Base-by-base conservation (phyloP, 2,888 invertebrate species). In the Drosophila basisetae region DNA sequence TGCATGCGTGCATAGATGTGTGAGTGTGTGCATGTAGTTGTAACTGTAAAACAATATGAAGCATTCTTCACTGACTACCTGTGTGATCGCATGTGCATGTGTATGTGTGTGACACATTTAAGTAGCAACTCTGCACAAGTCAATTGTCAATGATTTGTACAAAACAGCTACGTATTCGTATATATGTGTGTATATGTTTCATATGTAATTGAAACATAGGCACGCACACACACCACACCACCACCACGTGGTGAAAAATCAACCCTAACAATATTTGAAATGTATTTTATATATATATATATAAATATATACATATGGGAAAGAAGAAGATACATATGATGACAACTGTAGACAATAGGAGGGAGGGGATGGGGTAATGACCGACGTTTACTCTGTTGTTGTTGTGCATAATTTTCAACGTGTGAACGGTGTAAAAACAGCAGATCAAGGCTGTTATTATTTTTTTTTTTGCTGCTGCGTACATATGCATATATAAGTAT, bases 171-270 rank as follows among this genome's bases (percentile, higher is more conserved):
- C 30, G 25, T 37, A 33, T 31, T 31, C 25, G 31, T 43, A 47
- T 35, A 56, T 39, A 25, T 22, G 11, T n/a, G 7, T 5, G 3
- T 53, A 7, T 47, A 25, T 33, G 10, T 54, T 35, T 31, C 6
- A 53, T 64, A 55, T 81, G 58, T 58, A 66, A 50, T 47, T 80
- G 47, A 43, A 49, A 61, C 49, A 80, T 59, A 39, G 53, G 54
- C 33, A 41, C 10, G 5, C 43, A 22, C 22, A 50, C 49, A 62
- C 71, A 54, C 49, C 58, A 81, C 76, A 76, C 79, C 60, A 89
- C 73, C 63, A 91, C 88, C 91, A 91, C 86, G 86, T 91, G 86
- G 89, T 90, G 76, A 84, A 90, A 88, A 88, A 84, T 78, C 91
- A 90, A 89, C 86, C 89, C 91, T 83, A 88, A 87, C 82, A 87